phyloP scores from a whole-genome alignment of 2,888 invertebrate genomes.

The Maniola hyperantus region DNA sequence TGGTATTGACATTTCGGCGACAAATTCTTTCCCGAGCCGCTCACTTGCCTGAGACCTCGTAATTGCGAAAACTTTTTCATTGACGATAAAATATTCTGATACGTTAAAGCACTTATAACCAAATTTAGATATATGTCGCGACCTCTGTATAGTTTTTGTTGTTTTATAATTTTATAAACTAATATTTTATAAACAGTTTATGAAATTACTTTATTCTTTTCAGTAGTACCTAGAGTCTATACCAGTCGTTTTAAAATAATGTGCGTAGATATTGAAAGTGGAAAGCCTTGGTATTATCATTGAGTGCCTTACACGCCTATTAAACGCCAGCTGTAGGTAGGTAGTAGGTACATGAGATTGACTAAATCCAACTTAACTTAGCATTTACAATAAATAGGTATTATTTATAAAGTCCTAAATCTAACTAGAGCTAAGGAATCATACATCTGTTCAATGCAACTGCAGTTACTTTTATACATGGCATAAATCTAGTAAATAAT shows the following conservation, averaged over 20 bases:
- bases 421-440: no score
- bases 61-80: conserved; percentile 46
- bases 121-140: conserved; percentile 15
- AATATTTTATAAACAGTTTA: background rate
- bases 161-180: conserved; percentile 2
- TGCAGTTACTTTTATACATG: no score
- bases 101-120: conserved; percentile 20
- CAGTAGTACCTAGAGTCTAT: background rate
- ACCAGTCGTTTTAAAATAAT: conserved; percentile 7
- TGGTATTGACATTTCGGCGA: conserved; percentile 51
- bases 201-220: conserved; percentile 1
- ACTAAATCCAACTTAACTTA: conserved; percentile 51
- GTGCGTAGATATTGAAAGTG: conserved; percentile 61
- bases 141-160: background rate
- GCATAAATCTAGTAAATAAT: no score
- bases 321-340: conserved; percentile 51
- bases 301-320: conserved; percentile 62
- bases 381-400: background rate
- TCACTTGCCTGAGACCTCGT: conserved; percentile 50
- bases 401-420: background rate
- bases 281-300: conserved; percentile 77
- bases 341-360: conserved; percentile 47
- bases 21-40: conserved; percentile 47
- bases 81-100: conserved; percentile 37
- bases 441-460: no score